Base-by-base conservation (phyloP, 2,113 vertebrate species). In the Connochaetes taurinus region DNA sequence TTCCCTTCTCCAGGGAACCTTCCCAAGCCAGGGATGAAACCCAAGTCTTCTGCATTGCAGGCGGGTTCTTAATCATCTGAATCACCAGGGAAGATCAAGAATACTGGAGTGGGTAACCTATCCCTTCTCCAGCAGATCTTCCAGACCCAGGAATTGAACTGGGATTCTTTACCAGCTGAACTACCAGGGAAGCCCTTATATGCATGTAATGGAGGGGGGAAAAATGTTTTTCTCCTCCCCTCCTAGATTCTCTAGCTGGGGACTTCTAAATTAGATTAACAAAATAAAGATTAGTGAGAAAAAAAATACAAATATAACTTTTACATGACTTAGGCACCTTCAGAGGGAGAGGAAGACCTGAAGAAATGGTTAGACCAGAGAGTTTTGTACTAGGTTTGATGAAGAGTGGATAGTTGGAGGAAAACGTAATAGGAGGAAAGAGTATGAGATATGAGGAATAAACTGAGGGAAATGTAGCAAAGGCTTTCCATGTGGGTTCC, bases 11-110 rank as follows among this genome's bases (percentile, higher is more conserved):
- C 67, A 71, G n/a, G n/a, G 19, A 40, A 40, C 40, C n/a, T 71
- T 71, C 67, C 67, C 19, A 40, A 71, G 11, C 10, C n/a, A 12
- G n/a, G 19, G n/a, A 40, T 71, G 9, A 71, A 40, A 3, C 67
- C 64, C n/a, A 71, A 2, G 67, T 71, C 67, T 71, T 21, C 19
- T 71, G 67, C 5, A 40, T 23, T 71, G n/a, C 67, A 71, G n/a
- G 19, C 0, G 10, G 19, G n/a, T 71, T 71, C 19, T 71, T 71
- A 6, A 23, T 9, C 1, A 0, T 23, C 67, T 71, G 67, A 71
- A 71, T n/a, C 67, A 23, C n/a, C 5, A 13, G n/a, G 9, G 36
- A 71, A 71, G 19, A 23, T 36, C n/a, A 23, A 71, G 19, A 71
- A 40, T 71, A 71, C 19, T 40, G 67, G 67, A 74, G 67, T 11